Base-by-base conservation (phyloP, 2,113 vertebrate species). In the Oophaga pumilio region DNA sequence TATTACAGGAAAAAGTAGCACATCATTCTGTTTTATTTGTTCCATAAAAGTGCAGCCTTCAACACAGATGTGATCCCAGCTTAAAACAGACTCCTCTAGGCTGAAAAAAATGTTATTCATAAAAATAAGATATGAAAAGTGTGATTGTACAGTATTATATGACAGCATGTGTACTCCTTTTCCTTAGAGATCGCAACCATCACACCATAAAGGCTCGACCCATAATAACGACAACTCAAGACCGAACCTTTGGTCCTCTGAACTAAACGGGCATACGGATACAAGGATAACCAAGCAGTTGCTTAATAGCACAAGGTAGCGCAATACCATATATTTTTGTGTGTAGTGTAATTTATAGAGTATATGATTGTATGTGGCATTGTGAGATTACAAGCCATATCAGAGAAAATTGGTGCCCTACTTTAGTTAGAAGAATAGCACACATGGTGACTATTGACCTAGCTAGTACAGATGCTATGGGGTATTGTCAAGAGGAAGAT, bases 281-380 rank as follows among this genome's bases (percentile, higher is more conserved):
- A 93, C 92, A 91, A 95, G 94, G 91, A 94, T 92, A 90, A 91
- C 94, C 89, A 95, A 95, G 78, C 92, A 95, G 66, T 24, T 94
- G 85, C 93, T 94, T n/a, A 94, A 95, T 90, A 93, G 95, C 52
- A 94, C 94, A 82, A 82, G 24, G 95, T 96, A 74, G 1, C 17
- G 69, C 18, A 50, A 50, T 50, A 50, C 71, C 20, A 33, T 17
- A 71, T 18, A 28, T 7, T 1, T 1, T 11, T 71, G 12, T 33
- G 15, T 33, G 13, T 12, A 62, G n/a, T 69, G 1, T 12, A 62
- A 62, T 62, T 20, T 20, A 68, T 26, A 26, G 10, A 68, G 6
- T 68, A 56, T 56, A 56, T 56, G 33, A 68, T 7, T 68, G 22
- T 66, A 20, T 24, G 22, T 66, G 62, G 20, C 18, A 22, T 22